Base-by-base conservation (phyloP, 2,888 invertebrate species). In the Lycophotia porphyrea region DNA sequence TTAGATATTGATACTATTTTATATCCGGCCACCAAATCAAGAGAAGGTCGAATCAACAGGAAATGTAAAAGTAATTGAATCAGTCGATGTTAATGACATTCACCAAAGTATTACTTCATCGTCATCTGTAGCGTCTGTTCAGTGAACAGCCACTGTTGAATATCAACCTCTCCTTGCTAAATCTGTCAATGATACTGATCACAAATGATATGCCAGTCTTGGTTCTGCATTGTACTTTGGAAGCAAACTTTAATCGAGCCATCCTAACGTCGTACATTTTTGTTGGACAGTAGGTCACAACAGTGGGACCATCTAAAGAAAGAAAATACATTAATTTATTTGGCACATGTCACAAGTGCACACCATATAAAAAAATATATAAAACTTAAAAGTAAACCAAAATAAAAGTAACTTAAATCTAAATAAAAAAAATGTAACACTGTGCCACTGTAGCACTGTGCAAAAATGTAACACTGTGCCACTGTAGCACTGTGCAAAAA, bases 21-120 rank as follows among this genome's bases (percentile, higher is more conserved):
- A 71, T 63, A 52, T 39, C n/a, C 34, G 15, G 36, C 49, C 24
- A 4, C 24, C 60, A 36, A 60, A 31, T 1, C 52, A 21, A 42
- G 18, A 24, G 44, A 69, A 76, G 69, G 65, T 61, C 66, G 69
- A 31, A 39, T 65, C 9, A 58, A 34, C 71, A 71, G 77, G 82
- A 81, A 80, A 81, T 76, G 52, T 81, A 77, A 71, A 52, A 80
- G 61, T n/a, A 44, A 63, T 70, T 58, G 39, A 63, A 49, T 55
- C 42, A 47, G 74, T 78, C 65, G 52, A 31, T 39, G 66, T 66
- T 31, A 61, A 61, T 64, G 58, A 55, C 55, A 61, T 74, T 80
- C 36, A 31, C 42, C 18, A 44, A 61, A 21, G 15, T 13, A 60
- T 65, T 65, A 24, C 58, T n/a, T 52, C 44, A 52, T 31, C 47